Evolutionary conservation across 1,140 invertebrate species (phyloP).

Genomic region (Drosophila pectinifera): DNA sequence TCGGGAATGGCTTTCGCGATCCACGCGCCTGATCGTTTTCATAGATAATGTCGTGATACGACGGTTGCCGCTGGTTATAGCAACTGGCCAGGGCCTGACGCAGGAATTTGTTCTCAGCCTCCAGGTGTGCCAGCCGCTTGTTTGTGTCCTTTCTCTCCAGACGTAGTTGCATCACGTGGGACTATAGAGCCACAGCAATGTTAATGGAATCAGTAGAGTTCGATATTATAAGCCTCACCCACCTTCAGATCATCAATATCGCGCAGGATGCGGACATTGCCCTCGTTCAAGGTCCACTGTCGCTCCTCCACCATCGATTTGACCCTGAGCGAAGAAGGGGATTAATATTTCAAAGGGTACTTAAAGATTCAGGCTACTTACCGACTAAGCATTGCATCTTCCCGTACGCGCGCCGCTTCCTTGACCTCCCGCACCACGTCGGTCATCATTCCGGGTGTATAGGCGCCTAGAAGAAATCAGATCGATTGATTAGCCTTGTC

Average conservation of each 20-base stretch:
- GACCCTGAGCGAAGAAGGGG: slow-evolving; percentile 68
- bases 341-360: background rate
- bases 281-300: slow-evolving; percentile 85
- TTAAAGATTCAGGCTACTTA: slow-evolving; percentile 10
- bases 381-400: slow-evolving; percentile 88
- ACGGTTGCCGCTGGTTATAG: slow-evolving; percentile 69
- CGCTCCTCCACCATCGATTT: slow-evolving; percentile 88
- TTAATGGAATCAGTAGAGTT: background rate
- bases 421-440: slow-evolving; percentile 91
- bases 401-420: slow-evolving; percentile 89
- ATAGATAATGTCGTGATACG: slow-evolving; percentile 74
- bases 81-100: slow-evolving; percentile 72
- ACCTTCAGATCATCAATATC: slow-evolving; percentile 84
- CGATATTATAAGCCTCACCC: background rate
- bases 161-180: slow-evolving; percentile 72
- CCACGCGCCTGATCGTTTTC: slow-evolving; percentile 73
- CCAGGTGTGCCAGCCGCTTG: slow-evolving; percentile 74
- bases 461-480: slow-evolving; percentile 83
- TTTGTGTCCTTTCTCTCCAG: slow-evolving; percentile 78
- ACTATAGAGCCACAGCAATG: slow-evolving; percentile 22
- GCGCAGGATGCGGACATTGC: slow-evolving; percentile 83
- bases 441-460: slow-evolving; percentile 90
- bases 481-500: slow-evolving; percentile 1
- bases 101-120: slow-evolving; percentile 82
- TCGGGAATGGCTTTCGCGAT: slow-evolving; percentile 70